A percentile compares a stretch with the other conserved stretches of the same genome.
Evolutionary conservation across 2,113 vertebrate species (phyloP).

Genomic region (Limnothrissa miodon): DNA sequence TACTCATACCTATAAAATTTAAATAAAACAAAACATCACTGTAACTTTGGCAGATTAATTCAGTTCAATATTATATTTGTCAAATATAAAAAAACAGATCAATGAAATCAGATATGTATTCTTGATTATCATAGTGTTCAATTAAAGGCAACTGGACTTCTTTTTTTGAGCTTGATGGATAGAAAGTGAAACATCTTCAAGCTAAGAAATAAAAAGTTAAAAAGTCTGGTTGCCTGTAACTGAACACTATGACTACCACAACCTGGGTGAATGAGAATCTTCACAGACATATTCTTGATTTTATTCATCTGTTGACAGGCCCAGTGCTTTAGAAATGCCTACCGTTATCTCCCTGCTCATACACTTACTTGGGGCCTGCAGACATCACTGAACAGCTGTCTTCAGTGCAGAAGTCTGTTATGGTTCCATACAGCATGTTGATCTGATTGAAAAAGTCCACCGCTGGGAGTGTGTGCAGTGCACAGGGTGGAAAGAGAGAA

Average conservation of each 20-base stretch:
- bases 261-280: too few relatives aligned
- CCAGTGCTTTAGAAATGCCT: background rate
- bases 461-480: conserved; percentile 59
- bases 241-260: too few relatives aligned
- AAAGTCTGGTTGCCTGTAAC: too few relatives aligned
- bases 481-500: background rate
- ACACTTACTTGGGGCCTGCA: conserved; percentile 83
- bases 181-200: too few relatives aligned
- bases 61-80: too few relatives aligned
- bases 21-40: background rate
- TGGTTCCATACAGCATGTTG: conserved; percentile 87
- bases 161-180: too few relatives aligned
- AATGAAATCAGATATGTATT: background rate
- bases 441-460: conserved; percentile 91
- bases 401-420: conserved; percentile 85
- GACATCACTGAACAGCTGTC: conserved; percentile 86
- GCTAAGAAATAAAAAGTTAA: too few relatives aligned
- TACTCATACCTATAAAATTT: conserved; percentile 76
- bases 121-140: too few relatives aligned
- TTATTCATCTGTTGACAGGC: background rate
- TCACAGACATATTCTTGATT: too few relatives aligned
- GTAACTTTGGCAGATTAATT: background rate
- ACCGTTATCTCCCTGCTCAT: background rate
- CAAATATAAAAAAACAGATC: too few relatives aligned
- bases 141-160: too few relatives aligned